Conservation (phyloP, 2,888 invertebrate genomes). For the Apamea crenata region DNA sequence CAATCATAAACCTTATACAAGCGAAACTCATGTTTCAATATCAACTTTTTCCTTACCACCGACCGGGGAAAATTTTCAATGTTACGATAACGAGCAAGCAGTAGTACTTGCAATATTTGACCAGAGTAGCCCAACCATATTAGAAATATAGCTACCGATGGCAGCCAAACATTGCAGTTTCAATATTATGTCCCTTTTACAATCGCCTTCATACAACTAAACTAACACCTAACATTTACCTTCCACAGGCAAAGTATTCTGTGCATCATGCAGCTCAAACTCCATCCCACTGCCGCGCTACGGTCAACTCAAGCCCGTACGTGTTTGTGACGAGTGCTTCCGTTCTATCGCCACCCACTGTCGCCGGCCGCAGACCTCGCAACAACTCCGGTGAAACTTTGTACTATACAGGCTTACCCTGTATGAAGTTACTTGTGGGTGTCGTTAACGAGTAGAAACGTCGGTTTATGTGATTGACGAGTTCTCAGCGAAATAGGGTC, state of each 20-base stretch:
- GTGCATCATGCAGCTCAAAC: constrained; percentile 97
- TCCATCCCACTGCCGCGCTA: constrained; percentile 97
- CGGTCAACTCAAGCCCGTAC: constrained; percentile 97
- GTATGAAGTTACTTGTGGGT: not conserved
- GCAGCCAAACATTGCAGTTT: not conserved
- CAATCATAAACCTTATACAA: not conserved
- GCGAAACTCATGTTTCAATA: not conserved
- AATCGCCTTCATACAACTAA: not conserved
- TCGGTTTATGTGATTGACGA: constrained; percentile 3
- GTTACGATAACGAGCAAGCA: not conserved
- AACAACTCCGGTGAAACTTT: constrained; percentile 74
- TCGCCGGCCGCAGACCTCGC: constrained; percentile 67
- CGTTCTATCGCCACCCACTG: constrained; percentile 74
- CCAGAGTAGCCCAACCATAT: not conserved
- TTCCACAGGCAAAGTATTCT: constrained; percentile 94
- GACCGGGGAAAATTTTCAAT: not conserved
- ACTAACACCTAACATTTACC: not conserved
- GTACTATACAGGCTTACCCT: not conserved
- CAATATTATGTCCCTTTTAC: not conserved
- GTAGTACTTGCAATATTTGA: not conserved
- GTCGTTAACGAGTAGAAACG: not conserved
- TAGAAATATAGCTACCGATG: not conserved
- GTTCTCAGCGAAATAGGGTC: not conserved
- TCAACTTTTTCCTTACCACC: not conserved
- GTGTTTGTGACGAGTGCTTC: constrained; percentile 98